A percentile compares a stretch with the other conserved stretches of the same genome.
phyloP scores from a whole-genome alignment of 2,113 vertebrate species.

The Myrmophylax atrothorax region DNA sequence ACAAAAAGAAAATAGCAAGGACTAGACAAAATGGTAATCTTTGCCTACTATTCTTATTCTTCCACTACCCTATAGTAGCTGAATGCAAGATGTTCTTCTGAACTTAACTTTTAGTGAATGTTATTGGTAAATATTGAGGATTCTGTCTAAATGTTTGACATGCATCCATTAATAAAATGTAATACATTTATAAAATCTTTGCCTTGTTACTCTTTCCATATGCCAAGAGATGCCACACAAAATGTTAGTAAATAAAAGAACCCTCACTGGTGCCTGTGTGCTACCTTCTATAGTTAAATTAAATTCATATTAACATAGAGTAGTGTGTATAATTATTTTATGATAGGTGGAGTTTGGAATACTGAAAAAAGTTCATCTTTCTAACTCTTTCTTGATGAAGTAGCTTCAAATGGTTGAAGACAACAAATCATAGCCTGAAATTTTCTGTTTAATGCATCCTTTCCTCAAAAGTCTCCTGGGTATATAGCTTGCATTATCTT shows the following conservation, averaged over 20 bases:
- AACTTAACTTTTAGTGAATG: neutral
- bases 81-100: neutral
- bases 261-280: neutral
- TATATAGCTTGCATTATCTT: neutral
- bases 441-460: neutral
- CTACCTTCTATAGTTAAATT: neutral
- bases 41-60: neutral
- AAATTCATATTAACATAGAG: conserved; percentile 29
- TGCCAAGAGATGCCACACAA: neutral
- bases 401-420: neutral
- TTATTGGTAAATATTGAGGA: neutral
- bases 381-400: neutral
- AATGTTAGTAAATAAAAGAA: conserved; percentile 28
- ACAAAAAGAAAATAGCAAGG: neutral
- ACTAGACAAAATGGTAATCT: neutral
- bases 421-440: neutral
- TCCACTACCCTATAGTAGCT: neutral
- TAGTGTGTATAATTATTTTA: neutral
- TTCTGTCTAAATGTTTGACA: neutral
- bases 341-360: neutral
- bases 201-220: neutral
- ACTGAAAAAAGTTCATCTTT: neutral
- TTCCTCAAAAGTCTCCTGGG: neutral
- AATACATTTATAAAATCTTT: neutral
- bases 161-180: neutral